Conservation (phyloP, 2,113 vertebrate genomes). For the Circaetus gallicus region DNA sequence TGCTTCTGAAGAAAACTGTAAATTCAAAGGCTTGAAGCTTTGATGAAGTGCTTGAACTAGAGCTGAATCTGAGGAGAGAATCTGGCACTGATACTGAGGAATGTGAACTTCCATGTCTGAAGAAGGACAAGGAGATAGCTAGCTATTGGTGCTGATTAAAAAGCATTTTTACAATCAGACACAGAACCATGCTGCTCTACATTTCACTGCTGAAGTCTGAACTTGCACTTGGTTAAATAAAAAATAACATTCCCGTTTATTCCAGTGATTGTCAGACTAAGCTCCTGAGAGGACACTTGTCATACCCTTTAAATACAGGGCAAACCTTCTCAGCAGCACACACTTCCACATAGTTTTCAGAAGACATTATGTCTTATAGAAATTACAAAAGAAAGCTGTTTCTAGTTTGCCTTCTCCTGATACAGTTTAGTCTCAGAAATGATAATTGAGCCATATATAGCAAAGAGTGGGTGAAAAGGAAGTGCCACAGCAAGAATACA, state of each 20-base stretch:
- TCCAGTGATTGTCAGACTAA: neutral
- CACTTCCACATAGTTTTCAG: neutral
- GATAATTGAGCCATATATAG: neutral
- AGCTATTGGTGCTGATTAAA: neutral
- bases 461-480: neutral
- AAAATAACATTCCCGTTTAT: neutral
- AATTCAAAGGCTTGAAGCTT: neutral
- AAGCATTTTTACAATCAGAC: neutral
- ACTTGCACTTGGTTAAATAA: neutral
- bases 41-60: neutral
- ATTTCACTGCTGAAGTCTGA: neutral
- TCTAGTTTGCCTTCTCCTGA: neutral
- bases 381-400: neutral
- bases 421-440: neutral
- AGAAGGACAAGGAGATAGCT: neutral
- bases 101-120: neutral
- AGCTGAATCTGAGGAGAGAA: neutral
- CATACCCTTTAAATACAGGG: neutral
- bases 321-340: neutral
- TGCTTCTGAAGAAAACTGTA: neutral
- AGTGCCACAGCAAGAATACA: conserved; percentile 11
- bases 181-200: neutral
- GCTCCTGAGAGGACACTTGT: neutral
- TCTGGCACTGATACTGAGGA: neutral
- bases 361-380: neutral